Percentiles rank a stretch among this genome's conserved stretches.
Conservation (phyloP, 23 tunicate genomes). For the Styela plicata region DNA sequence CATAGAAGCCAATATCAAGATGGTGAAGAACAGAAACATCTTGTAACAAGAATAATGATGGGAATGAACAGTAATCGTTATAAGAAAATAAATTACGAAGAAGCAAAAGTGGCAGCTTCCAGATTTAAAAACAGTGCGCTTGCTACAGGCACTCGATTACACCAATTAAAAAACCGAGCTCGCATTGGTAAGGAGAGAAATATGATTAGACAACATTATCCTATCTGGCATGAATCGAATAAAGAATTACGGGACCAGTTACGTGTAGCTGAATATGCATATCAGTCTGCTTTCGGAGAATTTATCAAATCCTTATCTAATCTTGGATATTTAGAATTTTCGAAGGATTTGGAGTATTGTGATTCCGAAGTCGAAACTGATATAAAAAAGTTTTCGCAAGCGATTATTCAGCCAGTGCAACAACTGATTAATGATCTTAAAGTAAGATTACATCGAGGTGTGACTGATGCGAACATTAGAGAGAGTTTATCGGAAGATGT, state of each 20-base stretch:
- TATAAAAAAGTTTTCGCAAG: conserved; percentile 49
- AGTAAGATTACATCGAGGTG: conserved; percentile 27
- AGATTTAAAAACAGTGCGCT: conserved; percentile 6
- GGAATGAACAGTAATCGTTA: conserved; percentile 69
- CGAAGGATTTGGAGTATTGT: conserved; percentile 15
- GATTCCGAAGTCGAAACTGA: conserved; percentile 27
- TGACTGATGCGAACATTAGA: background rate
- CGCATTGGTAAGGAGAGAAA: conserved; percentile 1
- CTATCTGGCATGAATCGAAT: conserved; percentile 12
- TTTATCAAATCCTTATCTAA: background rate
- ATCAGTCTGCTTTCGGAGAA: conserved; percentile 1
- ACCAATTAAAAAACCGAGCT: conserved; percentile 5
- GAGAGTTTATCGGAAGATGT: conserved; percentile 14
- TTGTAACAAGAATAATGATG: conserved; percentile 51
- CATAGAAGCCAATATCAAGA: conserved; percentile 55
- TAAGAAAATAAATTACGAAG: conserved; percentile 22
- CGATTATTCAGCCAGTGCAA: conserved; percentile 52
- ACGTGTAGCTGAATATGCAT: conserved; percentile 13
- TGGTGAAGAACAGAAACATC: conserved; percentile 60
- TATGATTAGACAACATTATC: conserved; percentile 15
- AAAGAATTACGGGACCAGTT: conserved; percentile 14
- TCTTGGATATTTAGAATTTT: background rate
- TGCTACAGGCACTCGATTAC: background rate
- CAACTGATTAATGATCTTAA: conserved; percentile 45
- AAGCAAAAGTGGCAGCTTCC: conserved; percentile 1